Percentiles rank a stretch among this genome's conserved stretches.
These are phyloP conservation scores for Luehdorfia chinensis DNA, from an alignment of 1,140 invertebrate genomes.

Conservation along the genomic window DNA sequence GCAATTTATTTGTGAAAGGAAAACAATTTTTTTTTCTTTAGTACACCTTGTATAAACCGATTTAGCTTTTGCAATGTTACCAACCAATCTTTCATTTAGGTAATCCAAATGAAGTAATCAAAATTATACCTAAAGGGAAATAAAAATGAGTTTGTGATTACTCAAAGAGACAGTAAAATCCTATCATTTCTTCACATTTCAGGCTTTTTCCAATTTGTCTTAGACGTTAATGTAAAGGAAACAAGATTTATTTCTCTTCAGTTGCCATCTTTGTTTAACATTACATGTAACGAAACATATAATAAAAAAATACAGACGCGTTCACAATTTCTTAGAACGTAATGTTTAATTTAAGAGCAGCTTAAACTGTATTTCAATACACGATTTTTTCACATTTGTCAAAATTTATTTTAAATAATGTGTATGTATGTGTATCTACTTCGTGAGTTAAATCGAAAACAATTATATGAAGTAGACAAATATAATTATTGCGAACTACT, in stretches of 20 bases:
- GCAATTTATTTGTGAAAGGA: no score
- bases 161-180: conserved; percentile 56
- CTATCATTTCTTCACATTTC: conserved; percentile 49
- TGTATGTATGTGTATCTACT: no score
- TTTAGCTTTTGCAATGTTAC: conserved; percentile 11
- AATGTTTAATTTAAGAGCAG: no score
- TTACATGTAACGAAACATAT: not conserved
- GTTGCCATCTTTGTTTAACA: conserved; percentile 12
- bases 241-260: conserved; percentile 42
- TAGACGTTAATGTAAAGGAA: conserved; percentile 50
- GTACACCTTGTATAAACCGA: conserved; percentile 1
- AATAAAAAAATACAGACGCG: not conserved
- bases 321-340: no score
- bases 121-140: conserved; percentile 39
- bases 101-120: conserved; percentile 61
- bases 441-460: no score
- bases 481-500: no score
- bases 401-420: no score
- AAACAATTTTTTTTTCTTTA: no score
- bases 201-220: conserved; percentile 56
- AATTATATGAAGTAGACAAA: no score
- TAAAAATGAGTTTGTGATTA: conserved; percentile 51
- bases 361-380: no score
- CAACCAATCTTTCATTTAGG: conserved; percentile 32
- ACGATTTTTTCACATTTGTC: no score